A percentile compares a stretch with the other conserved stretches of the same genome.
These are phyloP conservation scores for Prolemur simus DNA, from an alignment of 2,113 vertebrate genomes.

Conservation along the genomic window DNA sequence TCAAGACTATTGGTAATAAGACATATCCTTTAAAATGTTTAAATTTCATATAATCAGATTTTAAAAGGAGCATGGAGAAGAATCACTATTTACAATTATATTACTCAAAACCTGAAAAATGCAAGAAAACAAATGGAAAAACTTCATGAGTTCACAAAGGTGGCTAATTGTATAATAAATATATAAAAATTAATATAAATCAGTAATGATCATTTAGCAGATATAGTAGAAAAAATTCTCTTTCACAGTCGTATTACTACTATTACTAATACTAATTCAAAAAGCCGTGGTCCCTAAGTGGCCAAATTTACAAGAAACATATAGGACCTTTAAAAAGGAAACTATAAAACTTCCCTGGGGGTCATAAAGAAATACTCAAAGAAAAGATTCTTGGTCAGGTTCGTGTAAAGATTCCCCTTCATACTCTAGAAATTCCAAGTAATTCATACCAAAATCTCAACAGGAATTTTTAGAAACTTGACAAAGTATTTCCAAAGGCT, in stretches of 20 bases:
- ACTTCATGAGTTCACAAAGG: not conserved
- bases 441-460: not conserved
- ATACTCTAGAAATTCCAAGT: not conserved
- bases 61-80: not conserved
- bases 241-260: not conserved
- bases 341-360: not conserved
- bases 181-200: not conserved
- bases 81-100: not conserved
- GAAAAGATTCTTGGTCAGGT: not conserved
- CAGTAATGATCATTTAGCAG: not conserved
- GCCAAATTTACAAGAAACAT: not conserved
- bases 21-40: not conserved
- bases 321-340: not conserved
- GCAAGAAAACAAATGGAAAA: not conserved
- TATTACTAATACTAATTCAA: not conserved
- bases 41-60: not conserved
- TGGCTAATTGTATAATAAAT: not conserved
- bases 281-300: not conserved
- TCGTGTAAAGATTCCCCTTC: not conserved
- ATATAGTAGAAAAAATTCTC: not conserved
- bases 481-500: not conserved
- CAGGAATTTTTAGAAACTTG: not conserved
- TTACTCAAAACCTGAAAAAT: conserved; percentile 15
- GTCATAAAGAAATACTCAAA: not conserved
- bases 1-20: not conserved